Base-by-base conservation (phyloP, 2,888 invertebrate species). In the Sabatieria punctata region DNA sequence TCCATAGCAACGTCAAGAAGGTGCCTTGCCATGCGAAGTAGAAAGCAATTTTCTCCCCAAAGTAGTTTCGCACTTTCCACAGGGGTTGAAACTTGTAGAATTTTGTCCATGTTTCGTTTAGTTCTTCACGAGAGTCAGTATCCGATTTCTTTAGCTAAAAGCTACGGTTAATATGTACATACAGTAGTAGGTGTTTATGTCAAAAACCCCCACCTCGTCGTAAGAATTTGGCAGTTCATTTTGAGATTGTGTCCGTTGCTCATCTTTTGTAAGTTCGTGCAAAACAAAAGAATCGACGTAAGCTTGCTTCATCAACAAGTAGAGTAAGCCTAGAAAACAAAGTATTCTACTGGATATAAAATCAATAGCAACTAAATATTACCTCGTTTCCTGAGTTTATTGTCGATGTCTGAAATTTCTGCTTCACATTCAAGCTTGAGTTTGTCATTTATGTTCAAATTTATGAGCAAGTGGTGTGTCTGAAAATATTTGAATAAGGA, bases 11-110 rank as follows among this genome's bases (percentile, higher is more conserved):
- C 2, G 63, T 57, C 2, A 66, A 58, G 23, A 69, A 56, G 23
- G 63, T 61, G 1, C 70, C 70, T 13, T 65, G 62, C 70, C 70
- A 71, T 2, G 70, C 70, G 55, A 71, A 71, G 52, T 71, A 70
- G 30, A 70, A 63, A 0, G 64, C 69, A 49, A 71, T 68, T 52
- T 68, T 67, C 52, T 70, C 69, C 4, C 71, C 70, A 55, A 70
- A 71, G 52, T 71, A 71, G 52, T 70, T 64, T 18, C 68, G 54
- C 11, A 69, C 64, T 50, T 61, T 64, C 63, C 65, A 65, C 41
- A 69, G 45, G 21, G 69, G 69, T 50, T 69, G 69, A 47, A 60
- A 66, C 49, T 64, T 65, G 36, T 23, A 60, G 41, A 61, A 54
- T 44, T 53, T 55, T 2, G 59, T 54, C 67, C 66, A 66, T 4